Percentiles rank a stretch among this genome's conserved stretches.
Evolutionary conservation across 2,113 vertebrate genomes (phyloP).

Genomic region (Dromaius novaehollandiae): DNA sequence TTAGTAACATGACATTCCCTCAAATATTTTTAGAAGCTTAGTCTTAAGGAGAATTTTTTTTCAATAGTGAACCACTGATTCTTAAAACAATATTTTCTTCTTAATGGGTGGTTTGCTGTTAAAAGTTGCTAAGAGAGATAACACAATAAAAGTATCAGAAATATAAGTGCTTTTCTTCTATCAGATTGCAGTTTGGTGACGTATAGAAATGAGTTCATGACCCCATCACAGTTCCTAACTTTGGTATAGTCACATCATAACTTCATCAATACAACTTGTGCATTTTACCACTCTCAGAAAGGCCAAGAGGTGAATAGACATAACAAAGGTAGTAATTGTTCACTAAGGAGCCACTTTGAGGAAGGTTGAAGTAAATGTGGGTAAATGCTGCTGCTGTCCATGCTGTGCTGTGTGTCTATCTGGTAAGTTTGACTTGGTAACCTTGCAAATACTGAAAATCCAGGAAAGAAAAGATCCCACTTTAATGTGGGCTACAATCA

Average conservation of each 20-base stretch:
- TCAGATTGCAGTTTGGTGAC: not conserved
- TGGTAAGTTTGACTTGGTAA: not conserved
- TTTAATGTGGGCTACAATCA: not conserved
- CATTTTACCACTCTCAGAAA: not conserved
- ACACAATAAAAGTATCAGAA: not conserved
- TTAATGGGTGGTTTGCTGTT: not conserved
- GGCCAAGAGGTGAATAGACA: not conserved
- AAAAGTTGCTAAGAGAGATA: not conserved
- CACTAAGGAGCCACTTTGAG: not conserved
- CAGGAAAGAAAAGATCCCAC: not conserved
- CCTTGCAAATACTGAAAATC: not conserved
- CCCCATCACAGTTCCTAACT: not conserved
- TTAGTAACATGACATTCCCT: not conserved
- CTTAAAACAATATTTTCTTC: not conserved
- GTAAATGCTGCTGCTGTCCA: not conserved
- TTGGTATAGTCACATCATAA: not conserved
- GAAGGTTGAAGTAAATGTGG: not conserved
- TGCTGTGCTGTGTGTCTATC: not conserved
- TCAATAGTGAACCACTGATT: not conserved
- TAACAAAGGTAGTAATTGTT: not conserved
- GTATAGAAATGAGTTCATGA: not conserved
- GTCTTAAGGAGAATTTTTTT: not conserved
- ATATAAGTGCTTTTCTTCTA: not conserved
- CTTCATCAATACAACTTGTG: not conserved
- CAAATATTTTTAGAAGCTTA: not conserved